Base-by-base conservation (phyloP, 1,140 invertebrate genomes). In the Hyles euphorbiae region DNA sequence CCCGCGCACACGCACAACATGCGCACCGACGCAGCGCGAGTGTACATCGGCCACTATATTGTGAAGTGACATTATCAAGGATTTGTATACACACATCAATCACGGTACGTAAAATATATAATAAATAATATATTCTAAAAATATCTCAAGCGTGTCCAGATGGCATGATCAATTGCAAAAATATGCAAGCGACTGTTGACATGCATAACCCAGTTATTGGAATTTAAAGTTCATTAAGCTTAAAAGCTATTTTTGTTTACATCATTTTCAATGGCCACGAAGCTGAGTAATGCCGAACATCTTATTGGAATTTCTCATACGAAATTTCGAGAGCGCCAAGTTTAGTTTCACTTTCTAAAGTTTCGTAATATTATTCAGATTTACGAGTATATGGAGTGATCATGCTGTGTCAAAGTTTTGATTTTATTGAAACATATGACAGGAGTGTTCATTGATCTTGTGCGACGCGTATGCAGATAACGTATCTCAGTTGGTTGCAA, bases 51-150 rank as follows among this genome's bases (percentile, higher is more conserved):
- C 44, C 70, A 78, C 62, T 40, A 40, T 40, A 66, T 65, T 71
- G 83, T 86, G 81, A 82, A 87, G 83, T 87, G 83, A 83, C 67
- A 73, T 47, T 67, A 53, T 59, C 56, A 67, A 70, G 79, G 81
- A 83, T 81, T 48, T 85, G 71, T 52, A 59, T 60, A 8, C 34
- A 8, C 34, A 53, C 12, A 34, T 34, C 47, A 46, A 43, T 10
- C 52, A 43, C 52, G 52, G 52, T 53, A 43, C 34, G 52, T 22
- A 2, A n/a, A n/a, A 6, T 12, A 22, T 43, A 34, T 2, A 12
- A 43, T 22, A 22, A 22, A 22, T n/a, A 9, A 53, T 9, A 40
- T 32, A 12, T 32, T 5, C 22, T 22, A 22, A 22, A 22, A 22
- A 22, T 22, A 22, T 22, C 22, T 22, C 22, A 22, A 22, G 22